Evolutionary conservation across 2,888 invertebrate species (phyloP).

Genomic region (Elmis aenea): DNA sequence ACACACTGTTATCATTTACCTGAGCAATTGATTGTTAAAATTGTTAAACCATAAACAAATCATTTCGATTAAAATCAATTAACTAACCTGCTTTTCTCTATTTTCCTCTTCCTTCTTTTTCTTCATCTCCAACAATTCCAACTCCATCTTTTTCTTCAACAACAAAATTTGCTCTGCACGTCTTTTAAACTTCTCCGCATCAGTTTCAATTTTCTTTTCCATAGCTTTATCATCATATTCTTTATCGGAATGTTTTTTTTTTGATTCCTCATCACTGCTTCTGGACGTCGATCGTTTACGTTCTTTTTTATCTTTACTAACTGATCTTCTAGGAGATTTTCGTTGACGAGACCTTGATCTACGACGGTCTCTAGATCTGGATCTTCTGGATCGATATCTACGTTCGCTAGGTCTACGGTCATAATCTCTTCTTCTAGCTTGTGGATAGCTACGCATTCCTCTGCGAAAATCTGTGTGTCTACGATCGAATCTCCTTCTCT

Average conservation of each 20-base stretch:
- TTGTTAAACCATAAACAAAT: conserved; percentile 3
- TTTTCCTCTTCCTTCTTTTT: conserved; percentile 51
- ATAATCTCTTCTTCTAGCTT: conserved; percentile 16
- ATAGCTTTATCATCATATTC: conserved; percentile 20
- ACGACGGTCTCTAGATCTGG: conserved; percentile 32
- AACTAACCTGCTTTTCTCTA: conserved; percentile 27
- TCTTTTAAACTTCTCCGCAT: conserved; percentile 37
- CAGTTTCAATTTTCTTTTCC: conserved; percentile 31
- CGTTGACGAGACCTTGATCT: conserved; percentile 36
- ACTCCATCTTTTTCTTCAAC: conserved; percentile 57
- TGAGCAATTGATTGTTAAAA: background rate
- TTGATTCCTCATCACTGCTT: conserved; percentile 11
- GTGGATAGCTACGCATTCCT: conserved; percentile 13
- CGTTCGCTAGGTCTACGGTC: conserved; percentile 11
- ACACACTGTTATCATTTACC: too few relatives aligned
- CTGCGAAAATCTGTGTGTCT: conserved; percentile 17
- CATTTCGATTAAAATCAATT: too few relatives aligned
- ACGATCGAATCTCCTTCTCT: conserved; percentile 24
- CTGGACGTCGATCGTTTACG: conserved; percentile 24
- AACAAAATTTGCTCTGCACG: conserved; percentile 50
- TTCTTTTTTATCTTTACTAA: conserved; percentile 29
- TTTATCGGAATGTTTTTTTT: conserved; percentile 10
- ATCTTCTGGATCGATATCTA: conserved; percentile 26
- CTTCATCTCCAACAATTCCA: conserved; percentile 53
- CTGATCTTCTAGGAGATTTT: conserved; percentile 49